Evolutionary conservation across 2,888 invertebrate species (phyloP).

Genomic region (Blomia tropicalis): DNA sequence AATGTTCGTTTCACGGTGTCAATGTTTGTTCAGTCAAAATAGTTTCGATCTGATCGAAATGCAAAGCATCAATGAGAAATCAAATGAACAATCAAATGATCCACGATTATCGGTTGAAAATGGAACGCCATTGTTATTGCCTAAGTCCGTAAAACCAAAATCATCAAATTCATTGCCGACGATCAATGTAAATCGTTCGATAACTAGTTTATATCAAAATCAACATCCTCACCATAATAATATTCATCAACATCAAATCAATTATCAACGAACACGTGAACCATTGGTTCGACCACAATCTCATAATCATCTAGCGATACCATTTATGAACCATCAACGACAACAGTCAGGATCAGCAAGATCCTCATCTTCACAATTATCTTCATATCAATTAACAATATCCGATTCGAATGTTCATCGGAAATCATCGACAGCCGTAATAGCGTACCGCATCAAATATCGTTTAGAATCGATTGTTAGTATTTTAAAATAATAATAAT

Average conservation of each 20-base stretch:
- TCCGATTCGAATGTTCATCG: not conserved
- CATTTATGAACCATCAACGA: not conserved
- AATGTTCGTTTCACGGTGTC: not conserved
- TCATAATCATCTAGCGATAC: not conserved
- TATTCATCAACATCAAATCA: not conserved
- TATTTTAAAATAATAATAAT: not conserved
- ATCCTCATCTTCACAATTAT: not conserved
- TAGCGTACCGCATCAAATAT: constrained; percentile 1
- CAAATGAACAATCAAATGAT: not conserved
- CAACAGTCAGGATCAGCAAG: not conserved
- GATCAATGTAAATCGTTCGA: not conserved
- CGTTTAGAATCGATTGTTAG: constrained; percentile 5
- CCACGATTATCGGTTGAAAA: not conserved
- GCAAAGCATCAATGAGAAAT: not conserved
- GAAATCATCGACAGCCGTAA: constrained; percentile 5
- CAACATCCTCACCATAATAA: not conserved
- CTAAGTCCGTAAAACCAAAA: not conserved
- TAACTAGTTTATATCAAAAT: not conserved
- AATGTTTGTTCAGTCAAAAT: constrained; percentile 5
- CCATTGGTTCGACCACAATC: not conserved
- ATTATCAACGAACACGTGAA: not conserved
- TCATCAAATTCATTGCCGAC: not conserved
- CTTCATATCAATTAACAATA: not conserved
- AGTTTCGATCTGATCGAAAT: constrained; percentile 1
- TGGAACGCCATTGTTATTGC: too few relatives aligned